phyloP scores from a whole-genome alignment of 2,888 invertebrate genomes.

The Athripsodes cinereus region DNA sequence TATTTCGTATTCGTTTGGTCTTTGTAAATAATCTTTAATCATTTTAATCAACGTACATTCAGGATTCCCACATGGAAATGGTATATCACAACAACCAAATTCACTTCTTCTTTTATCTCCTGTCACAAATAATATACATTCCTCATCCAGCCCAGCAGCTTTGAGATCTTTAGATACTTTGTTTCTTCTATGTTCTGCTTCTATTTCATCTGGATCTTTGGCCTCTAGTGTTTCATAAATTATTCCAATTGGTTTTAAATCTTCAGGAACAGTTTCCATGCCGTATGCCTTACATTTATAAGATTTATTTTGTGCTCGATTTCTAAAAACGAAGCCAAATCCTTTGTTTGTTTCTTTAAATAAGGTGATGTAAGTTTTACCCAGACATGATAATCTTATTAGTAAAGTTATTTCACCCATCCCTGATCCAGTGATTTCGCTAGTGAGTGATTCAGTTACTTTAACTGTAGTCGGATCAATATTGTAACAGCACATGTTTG shows the following conservation, averaged over 20 bases:
- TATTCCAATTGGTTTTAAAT: slow-evolving; percentile 6
- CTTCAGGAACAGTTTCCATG: not conserved
- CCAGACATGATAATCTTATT: slow-evolving; percentile 46
- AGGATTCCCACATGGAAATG: slow-evolving; percentile 15
- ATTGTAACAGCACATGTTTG: not conserved
- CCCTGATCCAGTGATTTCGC: slow-evolving; percentile 10
- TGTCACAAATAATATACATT: slow-evolving; percentile 12
- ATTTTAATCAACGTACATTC: slow-evolving; percentile 14
- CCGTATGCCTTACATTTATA: slow-evolving; percentile 13
- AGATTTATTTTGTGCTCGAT: slow-evolving; percentile 1
- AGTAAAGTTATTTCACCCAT: slow-evolving; percentile 45
- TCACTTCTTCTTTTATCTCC: slow-evolving; percentile 9
- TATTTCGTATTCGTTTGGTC: not conserved
- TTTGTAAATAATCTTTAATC: not conserved
- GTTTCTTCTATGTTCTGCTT: slow-evolving; percentile 6
- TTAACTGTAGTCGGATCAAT: slow-evolving; percentile 9
- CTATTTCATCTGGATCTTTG: slow-evolving; percentile 11
- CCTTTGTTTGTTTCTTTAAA: slow-evolving; percentile 36
- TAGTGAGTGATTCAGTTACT: not conserved
- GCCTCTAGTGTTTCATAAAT: slow-evolving; percentile 14
- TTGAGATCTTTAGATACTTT: slow-evolving; percentile 7
- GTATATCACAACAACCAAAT: not conserved
- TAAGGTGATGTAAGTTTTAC: slow-evolving; percentile 43
- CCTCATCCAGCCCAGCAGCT: slow-evolving; percentile 11
- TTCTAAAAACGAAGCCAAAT: slow-evolving; percentile 9